Base-by-base conservation (phyloP, 1,140 invertebrate species). In the Sycophila sp. region DNA sequence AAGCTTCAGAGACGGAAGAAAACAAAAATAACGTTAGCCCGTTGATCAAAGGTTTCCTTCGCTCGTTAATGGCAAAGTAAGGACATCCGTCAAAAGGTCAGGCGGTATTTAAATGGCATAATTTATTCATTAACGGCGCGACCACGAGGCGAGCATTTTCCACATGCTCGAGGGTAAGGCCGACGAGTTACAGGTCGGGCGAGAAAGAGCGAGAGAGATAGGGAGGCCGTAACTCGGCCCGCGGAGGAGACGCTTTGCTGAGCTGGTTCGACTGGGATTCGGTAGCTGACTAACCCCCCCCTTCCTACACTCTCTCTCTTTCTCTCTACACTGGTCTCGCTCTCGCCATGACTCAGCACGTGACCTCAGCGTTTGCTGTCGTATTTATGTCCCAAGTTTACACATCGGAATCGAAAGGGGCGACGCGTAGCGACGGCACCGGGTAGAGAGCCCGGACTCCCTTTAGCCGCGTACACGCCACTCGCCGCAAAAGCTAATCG, bases 351-450 rank as follows among this genome's bases (percentile, higher is more conserved):
- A 56, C 15, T 56, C 53, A 32, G 53, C 53, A 36, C 30, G 53
- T 36, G 53, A 32, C 28, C 53, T 32, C 49, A 53, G 49, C 49
- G 26, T 53, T 53, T 53, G 49, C 49, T 30, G 49, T 53, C 49
- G 49, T 53, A 53, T 53, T 53, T 53, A 53, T 53, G 49, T 30
- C 28, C 7, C 53, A 56, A 56, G 53, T 56, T 56, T 36, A 36
- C 53, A 56, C 53, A 34, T 36, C 53, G 53, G n/a, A 17, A 56
- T 32, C 42, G 42, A 47, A 47, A 47, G 42, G 42, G 28, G 28
- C 32, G 53, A 55, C 13, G 30, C 7, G 30, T 32, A 55, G 51
- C n/a, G 15, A 17, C 47, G 22, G 22, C 47, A 51, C 13, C 51
- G 26, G 15, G n/a, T 32, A n/a, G n/a, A n/a, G n/a, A n/a, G 13